Percentiles rank a stretch among this genome's conserved stretches.
These are phyloP conservation scores for Bungarus multicinctus DNA, from an alignment of 2,113 vertebrate genomes.

Conservation along the genomic window DNA sequence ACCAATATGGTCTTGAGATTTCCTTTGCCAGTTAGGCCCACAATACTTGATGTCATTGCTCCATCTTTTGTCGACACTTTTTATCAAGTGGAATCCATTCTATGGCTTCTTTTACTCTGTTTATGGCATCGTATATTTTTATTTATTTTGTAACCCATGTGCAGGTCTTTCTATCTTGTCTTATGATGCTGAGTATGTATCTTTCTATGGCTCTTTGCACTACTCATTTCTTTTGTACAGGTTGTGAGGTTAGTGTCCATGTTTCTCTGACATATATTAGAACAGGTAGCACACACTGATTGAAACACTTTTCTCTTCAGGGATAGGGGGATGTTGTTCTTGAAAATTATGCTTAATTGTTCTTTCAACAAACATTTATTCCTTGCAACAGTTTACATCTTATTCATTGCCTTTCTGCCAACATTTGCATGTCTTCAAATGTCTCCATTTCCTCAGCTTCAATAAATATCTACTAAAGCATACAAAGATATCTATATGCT, in stretches of 20 bases:
- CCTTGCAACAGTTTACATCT: not conserved
- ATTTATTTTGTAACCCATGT: not conserved
- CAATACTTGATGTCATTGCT: not conserved
- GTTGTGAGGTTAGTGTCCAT: not conserved
- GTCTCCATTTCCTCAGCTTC: not conserved
- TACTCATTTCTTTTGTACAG: not conserved
- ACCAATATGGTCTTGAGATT: not conserved
- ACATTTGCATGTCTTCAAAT: not conserved
- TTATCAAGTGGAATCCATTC: not conserved
- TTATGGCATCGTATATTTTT: not conserved
- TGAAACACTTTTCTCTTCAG: not conserved
- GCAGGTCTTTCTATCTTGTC: not conserved
- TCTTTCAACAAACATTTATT: not conserved
- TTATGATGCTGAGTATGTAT: not conserved
- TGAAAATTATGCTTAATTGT: not conserved
- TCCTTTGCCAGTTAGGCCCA: not conserved
- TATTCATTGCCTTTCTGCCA: not conserved
- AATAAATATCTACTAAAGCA: not conserved
- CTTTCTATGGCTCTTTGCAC: not conserved
- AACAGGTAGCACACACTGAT: not conserved
- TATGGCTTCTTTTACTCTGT: not conserved
- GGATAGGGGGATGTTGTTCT: not conserved
- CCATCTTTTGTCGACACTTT: not conserved
- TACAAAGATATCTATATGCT: not conserved
- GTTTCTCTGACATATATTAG: not conserved